Evolutionary conservation across 2,113 vertebrate species (phyloP), one percentile per base, ranked within the genome.

Genomic region (Upupa epops): DNA sequence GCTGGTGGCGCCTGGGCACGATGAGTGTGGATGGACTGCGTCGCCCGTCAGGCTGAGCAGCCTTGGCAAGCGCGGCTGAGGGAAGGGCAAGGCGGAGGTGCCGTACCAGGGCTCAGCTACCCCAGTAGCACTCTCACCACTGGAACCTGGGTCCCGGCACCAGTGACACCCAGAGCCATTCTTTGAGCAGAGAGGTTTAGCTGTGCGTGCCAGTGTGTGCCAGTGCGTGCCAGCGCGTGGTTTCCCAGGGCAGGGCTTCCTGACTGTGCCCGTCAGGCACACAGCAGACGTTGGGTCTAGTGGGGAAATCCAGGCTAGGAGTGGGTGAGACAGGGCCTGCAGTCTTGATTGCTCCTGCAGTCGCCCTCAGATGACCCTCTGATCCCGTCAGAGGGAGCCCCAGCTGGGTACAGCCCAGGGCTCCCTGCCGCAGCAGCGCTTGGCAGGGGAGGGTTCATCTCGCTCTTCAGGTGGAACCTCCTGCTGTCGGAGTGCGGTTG

Each of bases 401-500:
- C 83, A 92, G 61, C 21, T 79, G 56, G 55, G 71, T 68, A 51
- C 89, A 58, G 64, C 78, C 78, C n/a, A 83, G 79, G 88, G 66
- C 79, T 86, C 86, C 42, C 32, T 74, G 45, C 64, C 51, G 71
- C 79, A 86, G 76, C 69, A 40, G n/a, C n/a, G n/a, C 29, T 45
- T 93, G 90, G 87, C 84, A 90, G 63, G 68, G 92, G 56, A 74
- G 49, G 55, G 52, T 42, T 55, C 42, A 72, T 75, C 77, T 93
- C 80, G 60, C 59, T 94, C 92, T 82, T 90, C 66, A 79, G 55
- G 91, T 92, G 37, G 91, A 91, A 77, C 84, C 64, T 92, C 51
- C 72, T 32, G 68, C 88, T 91, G 85, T 86, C 52, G 80, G 88
- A 71, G 42, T 56, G 45, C 66, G 83, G 34, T 83, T 85, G 87